Base-by-base conservation (phyloP, 2,888 invertebrate species). In the Gryllus longicercus region DNA sequence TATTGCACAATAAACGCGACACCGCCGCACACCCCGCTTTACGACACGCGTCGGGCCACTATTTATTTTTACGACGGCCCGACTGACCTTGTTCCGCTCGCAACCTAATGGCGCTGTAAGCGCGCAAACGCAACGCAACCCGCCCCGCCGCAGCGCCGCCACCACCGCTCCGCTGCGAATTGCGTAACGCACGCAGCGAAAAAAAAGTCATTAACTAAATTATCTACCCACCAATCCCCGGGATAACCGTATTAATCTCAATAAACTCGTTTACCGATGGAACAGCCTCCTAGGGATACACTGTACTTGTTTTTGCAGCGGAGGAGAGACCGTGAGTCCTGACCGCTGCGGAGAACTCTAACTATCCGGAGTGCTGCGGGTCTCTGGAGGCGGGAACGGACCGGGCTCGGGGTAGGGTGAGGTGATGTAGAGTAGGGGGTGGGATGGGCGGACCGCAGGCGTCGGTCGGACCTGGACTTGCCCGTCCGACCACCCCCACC, bases 1-100 rank as follows among this genome's bases (percentile, higher is more conserved):
- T 63, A 63, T 63, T 63, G 63, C 63, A 63, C 63, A 63, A 63
- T 63, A 63, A 63, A 63, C 63, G n/a, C 16, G 63, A 63, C 63
- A 63, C 63, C 14, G 63, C 63, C 14, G n/a, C 63, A 11, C 63
- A 63, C 12, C 16, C n/a, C 63, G n/a, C 63, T 63, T 63, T 63
- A 63, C 63, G 63, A 63, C 63, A 63, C 63, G 16, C 63, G 63
- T 63, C 63, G n/a, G 63, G n/a, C 63, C 16, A 63, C 63, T 63
- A 63, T n/a, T 63, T 63, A 63, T 63, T 63, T 63, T 63, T 63
- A 63, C 63, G 63, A 63, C 63, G n/a, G 63, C 14, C 14, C n/a
- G 63, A 18, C 63, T 63, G 63, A 63, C 63, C 63, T n/a, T 18
- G 63, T n/a, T 14, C 16, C 63, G n/a, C 63, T 63, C n/a, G 63